Evolutionary conservation across 2,888 invertebrate species (phyloP).

Genomic region (Nysson spinosus): DNA sequence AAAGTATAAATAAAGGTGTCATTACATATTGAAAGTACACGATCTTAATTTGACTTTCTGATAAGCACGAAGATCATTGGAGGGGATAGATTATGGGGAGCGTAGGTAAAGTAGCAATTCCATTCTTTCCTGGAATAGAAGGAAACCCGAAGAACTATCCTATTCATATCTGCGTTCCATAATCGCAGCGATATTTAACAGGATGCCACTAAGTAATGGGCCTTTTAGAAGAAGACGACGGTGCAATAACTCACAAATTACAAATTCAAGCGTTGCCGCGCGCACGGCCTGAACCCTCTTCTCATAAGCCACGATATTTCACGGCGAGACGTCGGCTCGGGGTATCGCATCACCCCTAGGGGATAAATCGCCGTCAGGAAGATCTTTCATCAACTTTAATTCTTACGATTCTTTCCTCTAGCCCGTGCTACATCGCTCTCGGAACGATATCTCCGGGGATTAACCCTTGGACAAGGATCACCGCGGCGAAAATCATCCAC

Average conservation of each 20-base stretch:
- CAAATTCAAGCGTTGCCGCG: conserved; percentile 62
- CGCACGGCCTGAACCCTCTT: conserved; percentile 32
- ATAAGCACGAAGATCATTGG: too few species aligned
- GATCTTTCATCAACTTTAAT: conserved; percentile 64
- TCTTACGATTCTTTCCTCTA: conserved; percentile 49
- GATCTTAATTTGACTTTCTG: too few species aligned
- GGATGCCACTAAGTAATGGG: conserved; percentile 56
- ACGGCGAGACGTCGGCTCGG: conserved; percentile 52
- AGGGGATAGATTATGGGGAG: too few species aligned
- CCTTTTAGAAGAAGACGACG: conserved; percentile 56
- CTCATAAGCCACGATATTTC: conserved; percentile 65
- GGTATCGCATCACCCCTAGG: conserved; percentile 59
- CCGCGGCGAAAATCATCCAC: conserved; percentile 44
- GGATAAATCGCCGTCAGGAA: conserved; percentile 62
- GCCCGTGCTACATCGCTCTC: conserved; percentile 25
- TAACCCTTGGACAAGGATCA: conserved; percentile 41
- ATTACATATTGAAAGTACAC: too few species aligned
- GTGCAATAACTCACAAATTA: conserved; percentile 64
- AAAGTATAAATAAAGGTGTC: too few species aligned
- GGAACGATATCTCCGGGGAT: conserved; percentile 51
- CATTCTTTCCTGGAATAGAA: conserved; percentile 41
- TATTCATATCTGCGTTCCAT: conserved; percentile 29
- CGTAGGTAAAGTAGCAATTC: too few species aligned
- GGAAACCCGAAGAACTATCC: conserved; percentile 12
- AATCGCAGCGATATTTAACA: conserved; percentile 60